These are phyloP conservation scores for Dendrocincla fuliginosa DNA, from an alignment of 2,797 vertebrate genomes.

Conservation along the genomic window DNA sequence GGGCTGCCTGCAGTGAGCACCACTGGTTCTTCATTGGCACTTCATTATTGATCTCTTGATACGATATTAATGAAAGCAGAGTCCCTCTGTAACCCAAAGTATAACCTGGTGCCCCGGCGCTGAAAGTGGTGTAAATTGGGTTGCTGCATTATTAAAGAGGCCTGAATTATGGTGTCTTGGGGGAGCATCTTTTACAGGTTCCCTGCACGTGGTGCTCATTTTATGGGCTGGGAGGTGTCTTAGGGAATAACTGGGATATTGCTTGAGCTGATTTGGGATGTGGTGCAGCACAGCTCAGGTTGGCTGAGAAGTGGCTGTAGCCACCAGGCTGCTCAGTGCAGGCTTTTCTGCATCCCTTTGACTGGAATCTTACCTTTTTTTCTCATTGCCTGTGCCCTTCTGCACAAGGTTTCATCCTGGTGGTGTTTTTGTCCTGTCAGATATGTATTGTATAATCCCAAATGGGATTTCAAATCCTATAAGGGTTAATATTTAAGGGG, in stretches of 20 bases:
- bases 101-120: background rate
- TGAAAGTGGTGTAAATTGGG: background rate
- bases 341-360: background rate
- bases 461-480: background rate
- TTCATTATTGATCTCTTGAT: conserved; percentile 25
- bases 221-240: background rate
- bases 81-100: background rate
- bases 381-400: background rate
- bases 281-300: conserved; percentile 2
- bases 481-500: background rate
- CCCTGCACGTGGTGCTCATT: background rate
- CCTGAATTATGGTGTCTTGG: background rate
- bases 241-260: background rate
- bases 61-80: background rate
- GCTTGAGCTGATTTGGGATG: background rate
- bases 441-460: background rate
- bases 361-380: background rate
- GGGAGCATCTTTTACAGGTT: background rate
- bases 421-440: background rate
- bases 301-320: background rate
- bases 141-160: background rate
- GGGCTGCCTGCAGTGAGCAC: background rate
- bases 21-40: background rate
- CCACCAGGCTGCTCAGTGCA: background rate
- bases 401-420: background rate